These are phyloP conservation scores for Dryobates pubescens DNA, from an alignment of 2,797 vertebrate species.

Conservation along the genomic window DNA sequence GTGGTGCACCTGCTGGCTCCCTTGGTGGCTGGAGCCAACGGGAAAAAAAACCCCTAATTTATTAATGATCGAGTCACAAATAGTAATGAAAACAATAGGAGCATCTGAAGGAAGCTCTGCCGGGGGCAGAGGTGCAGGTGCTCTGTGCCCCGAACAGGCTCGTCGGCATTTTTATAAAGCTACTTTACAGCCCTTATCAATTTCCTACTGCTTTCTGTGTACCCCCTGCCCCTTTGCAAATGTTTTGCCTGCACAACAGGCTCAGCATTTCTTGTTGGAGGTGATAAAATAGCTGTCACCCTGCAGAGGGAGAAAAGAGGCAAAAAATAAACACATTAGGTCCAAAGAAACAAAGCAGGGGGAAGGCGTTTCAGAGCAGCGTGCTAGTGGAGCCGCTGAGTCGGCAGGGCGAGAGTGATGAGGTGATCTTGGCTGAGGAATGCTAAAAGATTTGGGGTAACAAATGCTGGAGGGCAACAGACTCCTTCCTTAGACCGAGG, in stretches of 20 bases:
- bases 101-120: constrained; percentile 73
- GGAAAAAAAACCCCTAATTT: constrained; percentile 64
- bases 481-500: neutral
- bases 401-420: neutral
- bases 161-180: constrained; percentile 75
- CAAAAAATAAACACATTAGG: neutral
- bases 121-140: constrained; percentile 71
- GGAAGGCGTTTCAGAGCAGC: neutral
- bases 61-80: constrained; percentile 81
- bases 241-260: constrained; percentile 72
- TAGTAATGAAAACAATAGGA: constrained; percentile 77
- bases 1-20: constrained; percentile 80
- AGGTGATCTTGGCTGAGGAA: neutral
- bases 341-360: constrained; percentile 37
- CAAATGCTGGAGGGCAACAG: constrained; percentile 1
- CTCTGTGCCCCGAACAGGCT: constrained; percentile 70
- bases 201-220: constrained; percentile 69
- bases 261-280: constrained; percentile 72
- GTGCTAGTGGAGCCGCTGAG: constrained; percentile 48
- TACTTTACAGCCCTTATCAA: constrained; percentile 71
- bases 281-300: constrained; percentile 76
- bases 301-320: constrained; percentile 54
- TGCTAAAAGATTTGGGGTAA: neutral
- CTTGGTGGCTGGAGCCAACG: constrained; percentile 72
- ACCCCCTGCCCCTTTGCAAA: constrained; percentile 70